These are phyloP conservation scores for Ashinkailepas kermadecensis DNA, from an alignment of 2,888 invertebrate genomes.

Conservation along the genomic window DNA sequence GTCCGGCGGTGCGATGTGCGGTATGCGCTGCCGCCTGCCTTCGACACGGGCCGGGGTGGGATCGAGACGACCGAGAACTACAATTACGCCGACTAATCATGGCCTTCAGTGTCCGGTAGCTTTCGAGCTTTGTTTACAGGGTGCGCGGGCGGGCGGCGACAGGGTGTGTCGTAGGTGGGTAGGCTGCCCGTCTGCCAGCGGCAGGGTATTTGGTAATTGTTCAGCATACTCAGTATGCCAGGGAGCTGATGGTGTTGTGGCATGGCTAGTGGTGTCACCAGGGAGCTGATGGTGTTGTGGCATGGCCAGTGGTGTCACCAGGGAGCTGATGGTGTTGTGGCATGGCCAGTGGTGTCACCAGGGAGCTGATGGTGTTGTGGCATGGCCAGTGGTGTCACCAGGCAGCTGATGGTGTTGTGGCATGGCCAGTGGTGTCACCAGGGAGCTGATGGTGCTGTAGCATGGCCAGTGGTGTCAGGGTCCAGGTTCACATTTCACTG, in stretches of 20 bases:
- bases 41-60: not conserved
- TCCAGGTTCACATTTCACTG: no score
- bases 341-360: no score
- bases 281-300: no score
- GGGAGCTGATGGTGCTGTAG: no score
- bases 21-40: not conserved
- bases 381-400: no score
- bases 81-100: not conserved
- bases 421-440: no score
- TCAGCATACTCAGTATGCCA: not conserved
- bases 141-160: not conserved
- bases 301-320: no score
- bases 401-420: no score
- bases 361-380: no score
- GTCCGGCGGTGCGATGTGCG: not conserved
- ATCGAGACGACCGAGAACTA: not conserved
- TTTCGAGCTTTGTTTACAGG: conserved; percentile 13
- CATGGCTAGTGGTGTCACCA: no score
- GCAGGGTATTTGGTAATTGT: not conserved
- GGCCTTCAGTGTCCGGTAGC: not conserved
- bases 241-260: not conserved
- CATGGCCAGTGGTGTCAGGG: no score
- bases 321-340: no score
- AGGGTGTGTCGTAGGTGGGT: not conserved
- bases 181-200: not conserved